These are phyloP conservation scores for Vultur gryphus DNA, from an alignment of 2,797 vertebrate species.

Conservation along the genomic window DNA sequence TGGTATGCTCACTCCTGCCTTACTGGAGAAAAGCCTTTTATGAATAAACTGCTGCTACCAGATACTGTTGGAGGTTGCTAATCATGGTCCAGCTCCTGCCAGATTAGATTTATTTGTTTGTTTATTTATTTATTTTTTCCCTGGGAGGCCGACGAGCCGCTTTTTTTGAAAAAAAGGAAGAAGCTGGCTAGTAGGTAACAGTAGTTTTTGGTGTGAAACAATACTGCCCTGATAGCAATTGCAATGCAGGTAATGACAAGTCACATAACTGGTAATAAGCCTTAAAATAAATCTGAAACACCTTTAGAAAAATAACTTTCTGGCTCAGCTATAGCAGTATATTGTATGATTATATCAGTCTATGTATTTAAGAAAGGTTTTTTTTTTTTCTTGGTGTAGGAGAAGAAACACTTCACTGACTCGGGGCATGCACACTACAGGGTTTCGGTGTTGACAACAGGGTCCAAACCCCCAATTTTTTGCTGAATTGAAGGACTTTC, in stretches of 20 bases:
- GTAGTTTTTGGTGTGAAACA: background rate
- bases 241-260: background rate
- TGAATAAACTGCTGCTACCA: background rate
- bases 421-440: accelerated
- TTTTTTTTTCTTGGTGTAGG: background rate
- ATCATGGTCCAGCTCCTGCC: background rate
- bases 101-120: background rate
- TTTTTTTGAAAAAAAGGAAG: background rate
- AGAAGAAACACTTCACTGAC: background rate
- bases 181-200: background rate
- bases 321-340: background rate
- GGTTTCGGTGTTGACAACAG: background rate
- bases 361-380: background rate
- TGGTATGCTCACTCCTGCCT: background rate
- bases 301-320: background rate
- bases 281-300: background rate
- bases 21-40: background rate
- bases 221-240: background rate
- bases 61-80: background rate
- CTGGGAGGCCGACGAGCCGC: background rate
- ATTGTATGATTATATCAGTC: background rate
- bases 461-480: background rate
- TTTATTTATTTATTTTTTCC: background rate
- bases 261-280: background rate
- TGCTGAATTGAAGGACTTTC: background rate